These are phyloP conservation scores for Nymphicus hollandicus DNA, from an alignment of 2,113 vertebrate genomes.

Conservation along the genomic window DNA sequence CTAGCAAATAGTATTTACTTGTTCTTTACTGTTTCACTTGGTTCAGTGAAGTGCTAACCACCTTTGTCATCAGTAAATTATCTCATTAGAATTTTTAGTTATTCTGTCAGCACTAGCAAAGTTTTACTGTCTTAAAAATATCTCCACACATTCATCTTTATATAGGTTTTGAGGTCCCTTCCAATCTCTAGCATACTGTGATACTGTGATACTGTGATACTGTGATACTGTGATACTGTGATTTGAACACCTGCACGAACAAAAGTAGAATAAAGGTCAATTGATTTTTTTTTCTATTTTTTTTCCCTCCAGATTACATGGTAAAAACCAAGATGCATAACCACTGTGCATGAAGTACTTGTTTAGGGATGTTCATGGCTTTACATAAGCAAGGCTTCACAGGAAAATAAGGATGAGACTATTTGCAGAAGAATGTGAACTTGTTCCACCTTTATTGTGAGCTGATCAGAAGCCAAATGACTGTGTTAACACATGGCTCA, in stretches of 20 bases:
- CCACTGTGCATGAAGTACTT: background rate
- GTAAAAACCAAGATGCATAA: background rate
- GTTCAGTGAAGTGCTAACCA: background rate
- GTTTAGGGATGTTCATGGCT: background rate
- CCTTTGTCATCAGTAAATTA: background rate
- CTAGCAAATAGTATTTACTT: background rate
- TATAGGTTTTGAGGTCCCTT: too few species aligned
- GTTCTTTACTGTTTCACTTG: background rate
- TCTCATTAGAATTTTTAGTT: background rate
- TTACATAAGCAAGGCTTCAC: background rate
- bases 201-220: too few species aligned
- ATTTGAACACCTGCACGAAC: background rate
- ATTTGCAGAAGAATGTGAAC: background rate
- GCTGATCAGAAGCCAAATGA: background rate
- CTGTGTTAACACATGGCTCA: background rate
- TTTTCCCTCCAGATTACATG: fast-evolving
- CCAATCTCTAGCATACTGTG: too few species aligned
- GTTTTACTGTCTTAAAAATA: background rate
- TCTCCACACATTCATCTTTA: background rate
- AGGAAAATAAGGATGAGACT: background rate
- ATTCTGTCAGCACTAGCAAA: background rate
- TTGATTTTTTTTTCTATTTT: background rate
- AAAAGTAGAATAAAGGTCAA: background rate
- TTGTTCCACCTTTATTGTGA: background rate
- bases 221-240: too few species aligned